Conservation (phyloP, 2,113 vertebrate species). For the Gobius niger region DNA sequence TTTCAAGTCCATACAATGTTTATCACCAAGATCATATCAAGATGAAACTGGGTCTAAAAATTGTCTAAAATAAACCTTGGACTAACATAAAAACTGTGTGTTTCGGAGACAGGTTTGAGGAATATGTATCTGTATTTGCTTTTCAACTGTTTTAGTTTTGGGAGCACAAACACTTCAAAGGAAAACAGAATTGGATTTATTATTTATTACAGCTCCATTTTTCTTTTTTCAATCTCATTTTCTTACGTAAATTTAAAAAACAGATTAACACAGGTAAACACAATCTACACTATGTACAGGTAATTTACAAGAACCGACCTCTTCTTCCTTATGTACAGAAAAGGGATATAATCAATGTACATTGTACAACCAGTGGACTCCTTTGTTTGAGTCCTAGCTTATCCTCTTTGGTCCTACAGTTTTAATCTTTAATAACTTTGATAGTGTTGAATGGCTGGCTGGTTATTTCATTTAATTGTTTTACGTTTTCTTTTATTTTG, state of each 20-base stretch:
- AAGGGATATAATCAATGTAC: neutral
- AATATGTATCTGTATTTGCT: neutral
- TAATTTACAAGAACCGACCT: slow-evolving; percentile 17
- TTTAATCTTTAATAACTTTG: neutral
- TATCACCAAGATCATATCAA: too few relatives aligned
- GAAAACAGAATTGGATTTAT: neutral
- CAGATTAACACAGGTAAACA: neutral
- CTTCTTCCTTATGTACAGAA: slow-evolving; percentile 21
- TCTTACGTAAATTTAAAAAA: neutral
- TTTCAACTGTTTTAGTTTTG: neutral
- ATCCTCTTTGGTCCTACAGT: slow-evolving; percentile 2
- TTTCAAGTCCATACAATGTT: too few relatives aligned
- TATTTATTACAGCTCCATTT: neutral
- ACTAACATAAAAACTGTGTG: too few relatives aligned
- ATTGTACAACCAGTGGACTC: slow-evolving; percentile 16
- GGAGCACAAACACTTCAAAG: neutral
- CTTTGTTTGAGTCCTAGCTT: slow-evolving; percentile 28
- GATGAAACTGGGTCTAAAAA: too few relatives aligned
- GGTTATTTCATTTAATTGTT: too few relatives aligned
- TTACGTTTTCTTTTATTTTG: too few relatives aligned
- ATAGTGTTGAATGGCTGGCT: neutral
- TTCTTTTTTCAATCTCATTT: neutral
- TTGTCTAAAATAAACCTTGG: too few relatives aligned
- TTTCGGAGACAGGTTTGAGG: too few relatives aligned
- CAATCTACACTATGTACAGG: slow-evolving; percentile 5